Evolutionary conservation across 2,113 vertebrate species (phyloP).

Genomic region (Siniperca knerii): DNA sequence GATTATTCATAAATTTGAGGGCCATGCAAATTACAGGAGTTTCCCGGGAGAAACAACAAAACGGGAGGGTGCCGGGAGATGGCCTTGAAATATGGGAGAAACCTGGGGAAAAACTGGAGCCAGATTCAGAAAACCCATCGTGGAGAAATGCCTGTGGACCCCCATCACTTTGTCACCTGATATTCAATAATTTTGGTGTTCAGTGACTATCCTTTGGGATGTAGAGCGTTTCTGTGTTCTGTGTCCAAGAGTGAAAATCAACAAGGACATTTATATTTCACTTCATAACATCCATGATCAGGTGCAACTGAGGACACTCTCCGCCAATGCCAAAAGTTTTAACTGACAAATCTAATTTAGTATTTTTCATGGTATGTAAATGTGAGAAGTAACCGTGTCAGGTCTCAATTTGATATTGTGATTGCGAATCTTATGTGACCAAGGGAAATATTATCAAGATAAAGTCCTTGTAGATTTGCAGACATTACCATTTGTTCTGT

Average conservation of each 20-base stretch:
- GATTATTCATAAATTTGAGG: too few relatives aligned
- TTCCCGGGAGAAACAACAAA: too few relatives aligned
- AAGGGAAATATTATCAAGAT: not conserved
- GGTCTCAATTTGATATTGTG: constrained; percentile 40
- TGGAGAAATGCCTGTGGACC: constrained; percentile 87
- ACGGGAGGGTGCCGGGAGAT: too few relatives aligned
- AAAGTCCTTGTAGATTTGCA: not conserved
- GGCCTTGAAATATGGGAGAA: too few relatives aligned
- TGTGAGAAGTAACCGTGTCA: constrained; percentile 4
- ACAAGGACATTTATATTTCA: constrained; percentile 12
- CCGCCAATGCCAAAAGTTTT: not conserved
- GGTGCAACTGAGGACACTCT: constrained; percentile 1
- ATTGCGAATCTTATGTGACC: not conserved
- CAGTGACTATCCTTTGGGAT: constrained; percentile 88
- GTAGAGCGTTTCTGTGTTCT: constrained; percentile 62
- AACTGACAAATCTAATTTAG: not conserved
- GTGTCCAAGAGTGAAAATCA: constrained; percentile 21
- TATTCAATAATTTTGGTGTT: constrained; percentile 95
- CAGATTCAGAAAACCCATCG: constrained; percentile 84
- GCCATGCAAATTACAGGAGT: too few relatives aligned
- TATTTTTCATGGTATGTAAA: constrained; percentile 1
- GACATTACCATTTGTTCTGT: constrained; percentile 38
- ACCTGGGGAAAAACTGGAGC: too few relatives aligned
- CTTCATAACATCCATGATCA: not conserved
- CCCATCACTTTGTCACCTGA: constrained; percentile 91